A percentile compares a stretch with the other conserved stretches of the same genome.
Conservation (phyloP, 2,797 vertebrate genomes). For the Cyprinella venusta region DNA sequence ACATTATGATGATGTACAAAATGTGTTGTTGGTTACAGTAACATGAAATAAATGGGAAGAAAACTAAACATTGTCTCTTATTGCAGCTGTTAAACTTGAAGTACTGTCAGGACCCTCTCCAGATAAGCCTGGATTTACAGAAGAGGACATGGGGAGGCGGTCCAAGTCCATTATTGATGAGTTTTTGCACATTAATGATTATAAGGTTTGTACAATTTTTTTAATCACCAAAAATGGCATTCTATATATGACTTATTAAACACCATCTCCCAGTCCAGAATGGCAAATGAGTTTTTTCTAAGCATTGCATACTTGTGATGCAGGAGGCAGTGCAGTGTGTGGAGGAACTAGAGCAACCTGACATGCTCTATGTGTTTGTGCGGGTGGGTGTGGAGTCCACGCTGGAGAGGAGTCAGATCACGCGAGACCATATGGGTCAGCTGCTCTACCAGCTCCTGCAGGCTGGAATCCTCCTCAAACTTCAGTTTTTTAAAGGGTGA, state of each 20-base stretch:
- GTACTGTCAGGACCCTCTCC: constrained; percentile 69
- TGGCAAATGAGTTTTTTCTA: background rate
- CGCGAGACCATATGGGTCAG: constrained; percentile 96
- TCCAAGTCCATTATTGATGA: constrained; percentile 96
- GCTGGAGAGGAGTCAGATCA: constrained; percentile 94
- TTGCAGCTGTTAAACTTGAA: constrained; percentile 83
- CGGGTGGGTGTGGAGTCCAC: constrained; percentile 93
- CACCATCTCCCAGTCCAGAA: background rate
- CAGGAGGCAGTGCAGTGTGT: constrained; percentile 97
- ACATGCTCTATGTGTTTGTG: constrained; percentile 87
- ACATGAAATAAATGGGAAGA: background rate
- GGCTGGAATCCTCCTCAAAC: constrained; percentile 85
- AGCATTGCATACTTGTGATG: background rate
- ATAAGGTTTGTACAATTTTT: constrained; percentile 80
- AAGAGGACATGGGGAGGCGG: constrained; percentile 91
- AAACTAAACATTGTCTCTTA: background rate
- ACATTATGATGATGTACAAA: background rate
- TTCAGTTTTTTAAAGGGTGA: constrained; percentile 93
- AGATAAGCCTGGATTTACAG: constrained; percentile 82
- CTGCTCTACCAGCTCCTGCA: constrained; percentile 91
- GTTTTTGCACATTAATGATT: constrained; percentile 98
- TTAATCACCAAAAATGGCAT: background rate
- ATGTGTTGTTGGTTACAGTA: background rate
- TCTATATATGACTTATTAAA: background rate
- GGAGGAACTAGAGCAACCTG: constrained; percentile 85